Percentiles rank a stretch among this genome's conserved stretches.
Evolutionary conservation across 2,888 invertebrate species (phyloP).

Genomic region (Coenonympha arcania): DNA sequence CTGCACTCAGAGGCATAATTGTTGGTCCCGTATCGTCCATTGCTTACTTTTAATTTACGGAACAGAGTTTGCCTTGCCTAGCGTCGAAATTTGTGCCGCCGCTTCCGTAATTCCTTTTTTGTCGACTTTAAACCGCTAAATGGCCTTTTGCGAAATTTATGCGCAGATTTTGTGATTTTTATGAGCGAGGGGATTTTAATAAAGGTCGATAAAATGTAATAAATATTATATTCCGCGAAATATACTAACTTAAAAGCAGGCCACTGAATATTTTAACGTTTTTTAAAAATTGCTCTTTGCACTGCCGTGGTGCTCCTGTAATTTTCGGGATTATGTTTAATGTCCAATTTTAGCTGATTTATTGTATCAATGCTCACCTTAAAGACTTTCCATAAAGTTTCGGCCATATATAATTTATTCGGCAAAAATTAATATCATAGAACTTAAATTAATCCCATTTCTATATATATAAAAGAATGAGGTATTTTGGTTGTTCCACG

Average conservation of each 20-base stretch:
- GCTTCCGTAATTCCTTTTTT: constrained; percentile 24
- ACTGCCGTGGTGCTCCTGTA: too few relatives aligned
- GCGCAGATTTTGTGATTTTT: constrained; percentile 21
- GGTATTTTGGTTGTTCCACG: too few relatives aligned
- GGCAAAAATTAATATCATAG: too few relatives aligned
- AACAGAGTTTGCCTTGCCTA: constrained; percentile 38
- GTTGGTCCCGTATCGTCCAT: constrained; percentile 36
- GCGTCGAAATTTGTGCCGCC: constrained; percentile 25
- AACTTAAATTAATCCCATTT: too few relatives aligned
- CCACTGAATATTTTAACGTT: not conserved
- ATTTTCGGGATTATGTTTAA: not conserved
- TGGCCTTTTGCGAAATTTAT: constrained; percentile 24
- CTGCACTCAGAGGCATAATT: not conserved
- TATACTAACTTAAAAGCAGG: not conserved
- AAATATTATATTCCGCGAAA: constrained; percentile 8
- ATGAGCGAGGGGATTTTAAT: constrained; percentile 20
- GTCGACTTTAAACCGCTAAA: constrained; percentile 25
- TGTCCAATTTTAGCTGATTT: too few relatives aligned
- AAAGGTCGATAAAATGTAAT: constrained; percentile 16
- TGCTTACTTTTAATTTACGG: constrained; percentile 61
- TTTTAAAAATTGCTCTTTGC: not conserved
- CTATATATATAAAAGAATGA: too few relatives aligned
- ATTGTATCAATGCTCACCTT: too few relatives aligned
- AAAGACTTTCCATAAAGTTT: too few relatives aligned
- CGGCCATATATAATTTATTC: too few relatives aligned